Evolutionary conservation across 2,888 invertebrate species (phyloP).

Genomic region (Eustalomyia histrio): DNA sequence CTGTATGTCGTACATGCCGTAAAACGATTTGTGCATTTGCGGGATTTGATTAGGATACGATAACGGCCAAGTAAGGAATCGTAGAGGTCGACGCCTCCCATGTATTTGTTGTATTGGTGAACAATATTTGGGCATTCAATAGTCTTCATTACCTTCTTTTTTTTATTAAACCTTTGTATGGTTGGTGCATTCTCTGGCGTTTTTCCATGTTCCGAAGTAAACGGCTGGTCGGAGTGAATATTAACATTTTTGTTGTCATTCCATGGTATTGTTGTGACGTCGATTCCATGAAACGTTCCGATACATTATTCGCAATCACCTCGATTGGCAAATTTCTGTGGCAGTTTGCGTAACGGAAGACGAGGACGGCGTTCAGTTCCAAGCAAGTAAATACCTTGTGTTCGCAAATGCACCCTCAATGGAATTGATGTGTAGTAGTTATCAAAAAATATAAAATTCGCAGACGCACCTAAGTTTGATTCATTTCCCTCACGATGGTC

Average conservation of each 20-base stretch:
- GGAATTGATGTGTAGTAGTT: slow-evolving; percentile 31
- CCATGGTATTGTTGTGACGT: slow-evolving; percentile 51
- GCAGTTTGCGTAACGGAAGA: slow-evolving; percentile 41
- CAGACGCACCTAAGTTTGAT: slow-evolving; percentile 31
- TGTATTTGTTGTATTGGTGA: too few relatives aligned
- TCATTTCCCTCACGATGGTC: slow-evolving; percentile 3
- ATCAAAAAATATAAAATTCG: slow-evolving; percentile 27
- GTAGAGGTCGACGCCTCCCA: neutral
- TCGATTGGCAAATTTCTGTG: too few relatives aligned
- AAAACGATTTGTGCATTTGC: slow-evolving; percentile 29
- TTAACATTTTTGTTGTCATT: slow-evolving; percentile 56
- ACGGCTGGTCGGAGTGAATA: slow-evolving; percentile 38
- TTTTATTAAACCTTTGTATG: too few relatives aligned
- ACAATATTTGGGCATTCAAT: too few relatives aligned
- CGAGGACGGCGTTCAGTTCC: slow-evolving; percentile 44
- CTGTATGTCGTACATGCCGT: too few relatives aligned
- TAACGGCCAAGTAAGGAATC: slow-evolving; percentile 3
- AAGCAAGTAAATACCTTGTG: slow-evolving; percentile 26
- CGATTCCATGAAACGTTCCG: too few relatives aligned
- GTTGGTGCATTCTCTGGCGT: too few relatives aligned
- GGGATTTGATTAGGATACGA: slow-evolving; percentile 28
- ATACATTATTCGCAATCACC: too few relatives aligned
- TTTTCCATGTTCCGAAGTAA: neutral
- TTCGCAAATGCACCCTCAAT: slow-evolving; percentile 19
- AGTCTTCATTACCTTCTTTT: too few relatives aligned